Base-by-base conservation (phyloP, 2,888 invertebrate genomes). In the Lasioglossum vierecki region DNA sequence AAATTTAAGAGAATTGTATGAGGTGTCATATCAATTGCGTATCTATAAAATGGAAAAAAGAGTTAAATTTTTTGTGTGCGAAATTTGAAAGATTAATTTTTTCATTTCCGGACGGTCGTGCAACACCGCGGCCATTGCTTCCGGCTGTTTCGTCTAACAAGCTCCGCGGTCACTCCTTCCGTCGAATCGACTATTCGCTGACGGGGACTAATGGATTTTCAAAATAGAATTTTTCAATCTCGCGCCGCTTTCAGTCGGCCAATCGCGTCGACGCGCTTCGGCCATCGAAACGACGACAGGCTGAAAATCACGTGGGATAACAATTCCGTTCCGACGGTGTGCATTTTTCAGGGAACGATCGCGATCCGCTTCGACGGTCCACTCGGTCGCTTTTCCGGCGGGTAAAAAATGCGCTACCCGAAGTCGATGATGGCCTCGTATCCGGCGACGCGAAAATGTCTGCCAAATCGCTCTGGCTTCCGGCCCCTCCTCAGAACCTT, bases 171-270 rank as follows among this genome's bases (percentile, higher is more conserved):
- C 44, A 70, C 35, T 11, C 35, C 22, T 15, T 15, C 22, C 11
- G 66, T 44, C 41, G 15, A 71, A 15, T 15, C 15, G 4, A 1
- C 46, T 30, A 30, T 63, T 30, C 30, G 63, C 18, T 60, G 57
- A 46, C 46, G 57, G 44, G 18, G 74, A n/a, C 70, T 80, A 75
- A 83, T 75, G 60, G 70, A 75, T 83, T 81, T 81, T 81, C 41
- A 49, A 71, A 83, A 74, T 57, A 30, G 68, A 70, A 70, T 81
- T 70, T 75, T 81, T 60, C 82, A 49, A 81, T 60, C 70, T n/a
- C 26, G 26, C 35, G 35, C 22, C 35, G 35, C 35, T 35, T 68
- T 41, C 44, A 26, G 18, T 18, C 22, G 39, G 22, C 41, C 39
- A 63, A 63, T 63, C 30, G 53, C 53, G 1, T 13, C 11, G 53